Conservation (phyloP, 2,888 invertebrate genomes). For the Coronaproctus castanopsis region DNA sequence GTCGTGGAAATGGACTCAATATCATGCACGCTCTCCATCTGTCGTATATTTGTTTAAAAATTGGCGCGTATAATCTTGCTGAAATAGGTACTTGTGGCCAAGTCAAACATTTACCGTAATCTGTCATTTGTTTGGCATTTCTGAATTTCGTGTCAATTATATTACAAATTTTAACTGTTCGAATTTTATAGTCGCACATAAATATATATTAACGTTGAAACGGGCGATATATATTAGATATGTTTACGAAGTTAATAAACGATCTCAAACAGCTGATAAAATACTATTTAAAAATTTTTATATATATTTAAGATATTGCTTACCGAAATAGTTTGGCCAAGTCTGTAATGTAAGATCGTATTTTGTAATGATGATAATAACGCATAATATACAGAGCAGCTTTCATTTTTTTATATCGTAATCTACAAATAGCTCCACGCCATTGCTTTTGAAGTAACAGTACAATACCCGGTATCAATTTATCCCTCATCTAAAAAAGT, state of each 20-base stretch:
- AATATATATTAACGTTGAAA: too few species aligned
- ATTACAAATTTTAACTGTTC: neutral
- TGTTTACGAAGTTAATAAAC: too few species aligned
- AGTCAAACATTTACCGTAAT: conserved; percentile 51
- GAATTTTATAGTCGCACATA: too few species aligned
- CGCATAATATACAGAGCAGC: conserved; percentile 65
- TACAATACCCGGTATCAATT: conserved; percentile 75
- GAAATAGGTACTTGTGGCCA: conserved; percentile 69
- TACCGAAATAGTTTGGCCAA: conserved; percentile 40
- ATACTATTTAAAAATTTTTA: too few species aligned
- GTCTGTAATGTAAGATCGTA: conserved; percentile 45
- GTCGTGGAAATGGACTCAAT: conserved; percentile 53
- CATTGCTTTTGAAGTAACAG: conserved; percentile 88
- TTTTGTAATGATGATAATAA: conserved; percentile 58
- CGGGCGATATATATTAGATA: too few species aligned
- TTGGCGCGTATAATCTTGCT: conserved; percentile 38
- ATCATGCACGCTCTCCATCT: conserved; percentile 77
- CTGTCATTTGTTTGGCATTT: conserved; percentile 40
- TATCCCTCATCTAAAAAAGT: conserved; percentile 42
- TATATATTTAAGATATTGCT: too few species aligned
- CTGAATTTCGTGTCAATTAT: conserved; percentile 24
- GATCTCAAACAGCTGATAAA: too few species aligned
- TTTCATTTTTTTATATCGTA: conserved; percentile 60
- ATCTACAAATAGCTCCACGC: conserved; percentile 60
- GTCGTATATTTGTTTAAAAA: conserved; percentile 42